These are phyloP conservation scores for Bryconaethiops microstoma DNA, from an alignment of 2,797 vertebrate genomes.

Conservation along the genomic window DNA sequence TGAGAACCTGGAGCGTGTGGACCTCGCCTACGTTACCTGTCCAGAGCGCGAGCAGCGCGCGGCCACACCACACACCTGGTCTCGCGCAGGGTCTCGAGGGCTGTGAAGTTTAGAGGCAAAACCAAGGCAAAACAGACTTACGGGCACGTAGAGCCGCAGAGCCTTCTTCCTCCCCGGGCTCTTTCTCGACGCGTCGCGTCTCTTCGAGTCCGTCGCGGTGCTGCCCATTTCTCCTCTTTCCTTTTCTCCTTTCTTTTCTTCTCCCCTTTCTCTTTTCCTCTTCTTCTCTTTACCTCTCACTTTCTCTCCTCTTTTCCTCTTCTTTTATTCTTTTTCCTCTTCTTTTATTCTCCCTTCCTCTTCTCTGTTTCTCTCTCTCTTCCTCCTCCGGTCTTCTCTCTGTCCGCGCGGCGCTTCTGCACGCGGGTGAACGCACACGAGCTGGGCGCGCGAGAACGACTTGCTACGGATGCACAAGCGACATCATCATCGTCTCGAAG, in stretches of 20 bases:
- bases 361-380: neutral
- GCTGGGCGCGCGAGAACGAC: neutral
- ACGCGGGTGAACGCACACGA: too few species aligned
- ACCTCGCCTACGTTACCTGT: too few species aligned
- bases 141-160: slow-evolving; percentile 80
- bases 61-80: too few species aligned
- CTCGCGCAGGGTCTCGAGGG: too few species aligned
- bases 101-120: too few species aligned
- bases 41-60: too few species aligned
- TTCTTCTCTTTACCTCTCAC: too few species aligned
- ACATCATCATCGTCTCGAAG: neutral
- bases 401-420: too few species aligned
- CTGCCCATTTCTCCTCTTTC: slow-evolving; percentile 73
- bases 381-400: neutral
- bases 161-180: slow-evolving; percentile 73
- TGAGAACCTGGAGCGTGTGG: too few species aligned
- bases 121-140: slow-evolving; percentile 62
- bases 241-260: neutral
- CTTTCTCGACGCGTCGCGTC: slow-evolving; percentile 73
- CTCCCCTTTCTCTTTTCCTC: too few species aligned
- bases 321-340: neutral
- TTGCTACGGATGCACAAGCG: neutral
- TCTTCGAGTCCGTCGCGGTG: slow-evolving; percentile 77
- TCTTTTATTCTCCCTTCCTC: neutral
- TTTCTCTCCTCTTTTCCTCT: neutral